phyloP scores from a whole-genome alignment of 2,113 vertebrate genomes.

The Athene cunicularia region DNA sequence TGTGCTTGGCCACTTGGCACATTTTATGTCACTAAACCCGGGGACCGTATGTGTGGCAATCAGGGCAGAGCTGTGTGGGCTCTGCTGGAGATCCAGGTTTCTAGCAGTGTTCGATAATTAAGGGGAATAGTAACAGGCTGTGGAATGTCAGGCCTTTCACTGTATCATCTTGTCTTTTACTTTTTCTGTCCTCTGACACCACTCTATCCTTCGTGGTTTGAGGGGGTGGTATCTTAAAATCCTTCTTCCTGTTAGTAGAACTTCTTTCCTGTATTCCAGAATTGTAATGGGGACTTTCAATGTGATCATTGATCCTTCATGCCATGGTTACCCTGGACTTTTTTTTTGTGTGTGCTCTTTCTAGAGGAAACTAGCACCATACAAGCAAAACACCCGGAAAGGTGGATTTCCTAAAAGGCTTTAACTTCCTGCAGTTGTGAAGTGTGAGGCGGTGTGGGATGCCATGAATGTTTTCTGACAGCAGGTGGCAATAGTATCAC shows the following conservation, averaged over 20 bases:
- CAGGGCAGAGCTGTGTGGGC: neutral
- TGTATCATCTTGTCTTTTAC: neutral
- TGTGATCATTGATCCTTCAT: neutral
- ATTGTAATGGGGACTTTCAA: neutral
- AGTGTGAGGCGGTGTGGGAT: fast-evolving
- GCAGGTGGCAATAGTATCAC: constrained; percentile 47
- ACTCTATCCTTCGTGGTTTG: neutral
- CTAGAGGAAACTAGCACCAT: neutral
- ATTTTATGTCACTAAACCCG: neutral
- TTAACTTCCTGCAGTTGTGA: neutral
- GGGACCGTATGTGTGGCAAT: neutral
- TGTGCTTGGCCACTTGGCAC: neutral
- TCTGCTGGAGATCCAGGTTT: neutral
- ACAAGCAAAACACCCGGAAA: neutral
- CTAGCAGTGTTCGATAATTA: neutral
- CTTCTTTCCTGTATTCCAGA: neutral
- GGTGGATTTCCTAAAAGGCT: neutral
- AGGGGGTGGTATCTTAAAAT: neutral
- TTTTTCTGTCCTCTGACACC: neutral
- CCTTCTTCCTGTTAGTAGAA: neutral
- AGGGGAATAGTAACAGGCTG: neutral
- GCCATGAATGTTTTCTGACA: neutral
- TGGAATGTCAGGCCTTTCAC: neutral
- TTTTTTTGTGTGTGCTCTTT: neutral
- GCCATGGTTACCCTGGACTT: fast-evolving